Conservation (phyloP, 2,888 invertebrate genomes). For the Eucera pruinosa region DNA sequence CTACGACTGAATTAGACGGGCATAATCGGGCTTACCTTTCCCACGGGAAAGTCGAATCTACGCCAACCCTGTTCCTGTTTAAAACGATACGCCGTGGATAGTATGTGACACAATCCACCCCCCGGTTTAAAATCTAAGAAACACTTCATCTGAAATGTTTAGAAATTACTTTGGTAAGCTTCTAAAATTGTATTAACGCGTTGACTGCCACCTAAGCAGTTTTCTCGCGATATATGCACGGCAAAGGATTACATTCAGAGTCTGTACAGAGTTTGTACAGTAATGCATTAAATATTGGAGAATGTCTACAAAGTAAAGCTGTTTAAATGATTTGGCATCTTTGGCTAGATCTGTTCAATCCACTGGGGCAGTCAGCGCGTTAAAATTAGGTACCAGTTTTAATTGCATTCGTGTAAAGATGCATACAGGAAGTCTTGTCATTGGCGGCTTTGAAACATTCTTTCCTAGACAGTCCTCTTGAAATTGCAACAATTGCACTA, state of each 20-base stretch:
- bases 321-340: too few relatives aligned
- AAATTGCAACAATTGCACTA: slow-evolving; percentile 96
- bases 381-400: too few relatives aligned
- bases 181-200: too few relatives aligned
- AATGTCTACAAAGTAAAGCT: too few relatives aligned
- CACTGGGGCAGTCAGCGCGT: too few relatives aligned
- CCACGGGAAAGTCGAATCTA: slow-evolving; percentile 96
- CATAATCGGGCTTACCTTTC: slow-evolving; percentile 87
- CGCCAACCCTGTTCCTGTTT: slow-evolving; percentile 98
- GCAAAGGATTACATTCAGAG: too few relatives aligned
- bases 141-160: slow-evolving; percentile 91
- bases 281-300: too few relatives aligned
- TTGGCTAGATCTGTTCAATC: too few relatives aligned
- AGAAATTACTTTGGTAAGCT: background rate
- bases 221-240: too few relatives aligned
- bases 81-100: slow-evolving; percentile 97
- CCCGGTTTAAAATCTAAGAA: slow-evolving; percentile 98
- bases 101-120: slow-evolving; percentile 96
- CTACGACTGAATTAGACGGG: background rate
- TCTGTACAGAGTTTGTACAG: too few relatives aligned
- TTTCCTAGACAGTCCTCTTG: slow-evolving; percentile 98
- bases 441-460: slow-evolving; percentile 95
- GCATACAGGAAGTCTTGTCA: slow-evolving; percentile 94
- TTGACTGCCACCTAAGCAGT: too few relatives aligned
- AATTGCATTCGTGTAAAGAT: slow-evolving; percentile 7